Conservation (phyloP, 2,797 vertebrate species). For the Sciaenops ocellatus region DNA sequence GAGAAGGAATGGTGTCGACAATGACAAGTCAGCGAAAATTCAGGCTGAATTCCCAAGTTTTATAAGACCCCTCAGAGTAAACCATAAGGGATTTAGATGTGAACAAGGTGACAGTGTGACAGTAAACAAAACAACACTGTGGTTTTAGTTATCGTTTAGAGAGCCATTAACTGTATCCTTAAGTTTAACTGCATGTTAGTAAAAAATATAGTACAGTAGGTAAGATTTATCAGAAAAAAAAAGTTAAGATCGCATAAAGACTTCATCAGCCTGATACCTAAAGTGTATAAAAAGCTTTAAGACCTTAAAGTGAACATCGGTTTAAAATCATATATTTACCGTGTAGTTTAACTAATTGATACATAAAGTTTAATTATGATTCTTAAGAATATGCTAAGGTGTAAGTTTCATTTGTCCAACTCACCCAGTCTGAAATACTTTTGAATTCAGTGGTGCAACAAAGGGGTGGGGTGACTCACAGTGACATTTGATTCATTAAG, state of each 20-base stretch:
- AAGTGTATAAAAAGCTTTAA: slow-evolving; percentile 86
- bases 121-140: slow-evolving; percentile 67
- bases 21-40: slow-evolving; percentile 48
- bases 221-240: slow-evolving; percentile 74
- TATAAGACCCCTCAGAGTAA: slow-evolving; percentile 30
- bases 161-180: slow-evolving; percentile 63
- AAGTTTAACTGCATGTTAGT: slow-evolving; percentile 80
- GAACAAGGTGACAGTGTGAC: slow-evolving; percentile 53
- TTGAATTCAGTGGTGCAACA: slow-evolving; percentile 57
- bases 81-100: slow-evolving; percentile 38
- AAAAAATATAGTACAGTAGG: slow-evolving; percentile 74
- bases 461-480: slow-evolving; percentile 58
- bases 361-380: slow-evolving; percentile 77
- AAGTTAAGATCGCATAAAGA: slow-evolving; percentile 67
- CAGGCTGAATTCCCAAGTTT: slow-evolving; percentile 46
- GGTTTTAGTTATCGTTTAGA: slow-evolving; percentile 67
- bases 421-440: slow-evolving; percentile 63
- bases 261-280: slow-evolving; percentile 76
- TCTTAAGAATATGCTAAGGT: slow-evolving; percentile 74
- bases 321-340: slow-evolving; percentile 79
- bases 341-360: slow-evolving; percentile 79
- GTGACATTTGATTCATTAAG: slow-evolving; percentile 73
- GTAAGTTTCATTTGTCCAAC: slow-evolving; percentile 82
- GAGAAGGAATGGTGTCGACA: slow-evolving; percentile 32
- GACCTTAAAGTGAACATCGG: slow-evolving; percentile 75